Evolutionary conservation across 2,113 vertebrate species (phyloP).

Genomic region (Chamaea fasciata): DNA sequence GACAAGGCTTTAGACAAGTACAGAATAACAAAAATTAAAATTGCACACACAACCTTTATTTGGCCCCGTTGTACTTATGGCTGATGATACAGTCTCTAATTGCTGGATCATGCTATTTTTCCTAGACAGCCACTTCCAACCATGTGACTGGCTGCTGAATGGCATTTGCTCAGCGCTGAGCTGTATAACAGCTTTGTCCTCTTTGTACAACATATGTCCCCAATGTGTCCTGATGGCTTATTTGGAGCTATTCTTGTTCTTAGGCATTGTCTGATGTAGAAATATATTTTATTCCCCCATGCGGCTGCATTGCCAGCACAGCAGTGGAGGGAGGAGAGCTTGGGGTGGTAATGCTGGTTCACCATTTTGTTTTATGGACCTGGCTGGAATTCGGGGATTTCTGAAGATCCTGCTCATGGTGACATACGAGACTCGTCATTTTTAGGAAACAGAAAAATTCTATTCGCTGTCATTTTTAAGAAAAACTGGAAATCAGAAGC

Average conservation of each 20-base stretch:
- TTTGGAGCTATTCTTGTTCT: background rate
- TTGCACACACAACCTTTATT: background rate
- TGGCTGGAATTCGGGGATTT: background rate
- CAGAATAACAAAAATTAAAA: background rate
- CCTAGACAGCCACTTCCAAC: background rate
- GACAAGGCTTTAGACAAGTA: background rate
- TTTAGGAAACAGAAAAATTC: background rate
- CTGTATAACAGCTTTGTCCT: background rate
- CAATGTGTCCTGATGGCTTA: background rate
- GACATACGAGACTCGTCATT: background rate
- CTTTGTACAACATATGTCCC: background rate
- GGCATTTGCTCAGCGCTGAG: background rate
- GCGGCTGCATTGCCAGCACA: rapidly evolving
- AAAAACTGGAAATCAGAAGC: background rate
- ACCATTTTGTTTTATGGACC: background rate
- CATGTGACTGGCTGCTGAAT: background rate
- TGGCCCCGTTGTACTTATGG: background rate
- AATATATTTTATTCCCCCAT: background rate
- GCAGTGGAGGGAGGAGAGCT: background rate
- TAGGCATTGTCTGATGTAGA: background rate
- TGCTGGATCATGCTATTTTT: background rate
- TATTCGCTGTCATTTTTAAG: background rate
- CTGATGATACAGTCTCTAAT: background rate
- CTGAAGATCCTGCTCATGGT: background rate
- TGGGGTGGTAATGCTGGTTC: background rate